phyloP scores from a whole-genome alignment of 1,140 invertebrate species.

The Bombyx mori region DNA sequence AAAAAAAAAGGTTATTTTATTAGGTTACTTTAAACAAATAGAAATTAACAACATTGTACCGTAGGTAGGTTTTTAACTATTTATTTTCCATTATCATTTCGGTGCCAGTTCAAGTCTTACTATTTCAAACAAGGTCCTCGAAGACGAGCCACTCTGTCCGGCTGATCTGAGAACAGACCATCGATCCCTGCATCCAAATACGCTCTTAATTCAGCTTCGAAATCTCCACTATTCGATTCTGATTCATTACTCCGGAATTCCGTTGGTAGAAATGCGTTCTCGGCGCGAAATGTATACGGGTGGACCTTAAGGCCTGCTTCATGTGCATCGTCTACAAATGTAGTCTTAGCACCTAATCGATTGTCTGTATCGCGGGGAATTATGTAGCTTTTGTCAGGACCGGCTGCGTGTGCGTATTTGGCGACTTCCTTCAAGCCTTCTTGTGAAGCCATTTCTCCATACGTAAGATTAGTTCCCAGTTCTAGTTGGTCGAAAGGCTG shows the following conservation, averaged over 20 bases:
- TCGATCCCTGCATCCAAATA: slow-evolving; percentile 54
- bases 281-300: slow-evolving; percentile 54
- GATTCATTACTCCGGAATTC: slow-evolving; percentile 31
- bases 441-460: slow-evolving; percentile 42
- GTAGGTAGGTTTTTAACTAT: not conserved
- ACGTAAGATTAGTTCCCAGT: slow-evolving; percentile 34
- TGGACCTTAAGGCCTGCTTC: slow-evolving; percentile 46
- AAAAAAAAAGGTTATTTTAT: no score
- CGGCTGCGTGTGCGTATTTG: slow-evolving; percentile 48
- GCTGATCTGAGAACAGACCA: slow-evolving; percentile 55
- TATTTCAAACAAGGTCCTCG: slow-evolving; percentile 22
- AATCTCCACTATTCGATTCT: slow-evolving; percentile 32
- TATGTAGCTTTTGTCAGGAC: slow-evolving; percentile 51
- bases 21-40: no score
- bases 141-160: slow-evolving; percentile 36
- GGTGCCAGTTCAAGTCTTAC: not conserved
- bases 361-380: slow-evolving; percentile 43
- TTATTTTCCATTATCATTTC: not conserved
- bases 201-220: slow-evolving; percentile 35
- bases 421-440: slow-evolving; percentile 44
- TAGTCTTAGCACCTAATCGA: slow-evolving; percentile 34
- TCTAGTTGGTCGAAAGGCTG: slow-evolving; percentile 42
- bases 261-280: slow-evolving; percentile 43
- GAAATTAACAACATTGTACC: no score
- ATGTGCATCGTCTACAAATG: slow-evolving; percentile 49